Percentiles rank a stretch among this genome's conserved stretches.
These are phyloP conservation scores for Lutjanus argentimaculatus DNA, from an alignment of 2,797 vertebrate species.

Conservation along the genomic window DNA sequence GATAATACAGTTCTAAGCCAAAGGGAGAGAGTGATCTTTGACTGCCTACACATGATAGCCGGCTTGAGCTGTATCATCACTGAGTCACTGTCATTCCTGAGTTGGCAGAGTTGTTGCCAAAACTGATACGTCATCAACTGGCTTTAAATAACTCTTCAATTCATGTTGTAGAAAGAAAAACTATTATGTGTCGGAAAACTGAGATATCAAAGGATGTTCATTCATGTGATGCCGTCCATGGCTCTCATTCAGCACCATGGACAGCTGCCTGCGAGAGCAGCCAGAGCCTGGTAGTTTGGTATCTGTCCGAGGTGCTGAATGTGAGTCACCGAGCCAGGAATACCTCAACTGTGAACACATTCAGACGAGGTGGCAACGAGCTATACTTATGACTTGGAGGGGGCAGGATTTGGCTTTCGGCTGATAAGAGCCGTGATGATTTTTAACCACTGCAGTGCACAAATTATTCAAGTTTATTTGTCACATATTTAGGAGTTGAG, in stretches of 20 bases:
- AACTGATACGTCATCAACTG: not conserved
- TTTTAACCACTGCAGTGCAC: not conserved
- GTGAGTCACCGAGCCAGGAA: constrained; percentile 33
- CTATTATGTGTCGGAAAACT: not conserved
- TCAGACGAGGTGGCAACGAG: constrained; percentile 5
- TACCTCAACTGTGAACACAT: constrained; percentile 12
- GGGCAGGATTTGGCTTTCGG: not conserved
- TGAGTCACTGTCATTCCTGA: no score
- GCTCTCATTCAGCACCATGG: constrained; percentile 51
- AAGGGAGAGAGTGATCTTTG: not conserved
- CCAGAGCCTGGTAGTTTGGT: not conserved
- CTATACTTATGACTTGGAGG: not conserved
- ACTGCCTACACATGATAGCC: not conserved
- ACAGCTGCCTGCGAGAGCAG: constrained; percentile 25
- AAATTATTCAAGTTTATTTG: not conserved
- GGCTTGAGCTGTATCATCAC: not conserved
- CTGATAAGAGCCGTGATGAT: not conserved
- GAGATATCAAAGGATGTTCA: not conserved
- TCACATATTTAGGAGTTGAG: no score
- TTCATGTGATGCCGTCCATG: not conserved
- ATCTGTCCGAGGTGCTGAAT: constrained; percentile 39
- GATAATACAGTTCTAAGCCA: not conserved
- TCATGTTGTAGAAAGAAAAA: not conserved
- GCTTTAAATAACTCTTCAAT: not conserved
- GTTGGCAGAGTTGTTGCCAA: not conserved